phyloP scores from a whole-genome alignment of 1,140 invertebrate genomes.

The Laodelphax striatellus region DNA sequence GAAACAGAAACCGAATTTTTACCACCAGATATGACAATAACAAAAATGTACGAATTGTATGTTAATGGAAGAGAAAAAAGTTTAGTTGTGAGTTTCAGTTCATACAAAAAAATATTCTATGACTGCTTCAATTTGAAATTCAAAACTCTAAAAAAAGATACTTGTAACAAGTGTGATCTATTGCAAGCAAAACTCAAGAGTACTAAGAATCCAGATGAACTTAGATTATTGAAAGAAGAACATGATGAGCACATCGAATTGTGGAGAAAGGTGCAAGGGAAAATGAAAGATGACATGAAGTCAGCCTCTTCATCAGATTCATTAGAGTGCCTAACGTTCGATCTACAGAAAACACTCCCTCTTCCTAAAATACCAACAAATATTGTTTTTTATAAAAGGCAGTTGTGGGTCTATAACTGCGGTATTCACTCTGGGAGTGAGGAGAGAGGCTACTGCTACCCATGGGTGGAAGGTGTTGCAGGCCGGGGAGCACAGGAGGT shows the following conservation, averaged over 20 bases:
- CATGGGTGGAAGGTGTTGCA: slow-evolving; percentile 28
- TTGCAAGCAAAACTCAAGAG: not conserved
- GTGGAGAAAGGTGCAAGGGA: slow-evolving; percentile 8
- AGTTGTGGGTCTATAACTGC: slow-evolving; percentile 15
- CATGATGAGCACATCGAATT: not conserved
- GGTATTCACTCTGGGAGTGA: slow-evolving; percentile 23
- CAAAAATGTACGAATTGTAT: not conserved
- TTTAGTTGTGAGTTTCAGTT: not conserved
- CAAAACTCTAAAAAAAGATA: not conserved
- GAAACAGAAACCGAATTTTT: not conserved
- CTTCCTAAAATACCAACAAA: slow-evolving; percentile 7
- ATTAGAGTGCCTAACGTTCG: slow-evolving; percentile 23
- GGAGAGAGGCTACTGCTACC: slow-evolving; percentile 22
- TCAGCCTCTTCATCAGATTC: no score
- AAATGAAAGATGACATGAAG: not conserved
- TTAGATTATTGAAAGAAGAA: not conserved
- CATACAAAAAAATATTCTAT: not conserved
- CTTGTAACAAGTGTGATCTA: not conserved
- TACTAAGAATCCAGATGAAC: not conserved
- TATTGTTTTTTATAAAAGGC: slow-evolving; percentile 27
- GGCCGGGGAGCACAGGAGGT: slow-evolving; percentile 28
- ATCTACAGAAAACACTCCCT: slow-evolving; percentile 23
- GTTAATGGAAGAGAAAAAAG: not conserved
- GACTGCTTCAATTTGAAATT: not conserved
- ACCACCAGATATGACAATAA: not conserved